Evolutionary conservation across 2,797 vertebrate species (phyloP).

Genomic region (Notoglanidium macrostoma): DNA sequence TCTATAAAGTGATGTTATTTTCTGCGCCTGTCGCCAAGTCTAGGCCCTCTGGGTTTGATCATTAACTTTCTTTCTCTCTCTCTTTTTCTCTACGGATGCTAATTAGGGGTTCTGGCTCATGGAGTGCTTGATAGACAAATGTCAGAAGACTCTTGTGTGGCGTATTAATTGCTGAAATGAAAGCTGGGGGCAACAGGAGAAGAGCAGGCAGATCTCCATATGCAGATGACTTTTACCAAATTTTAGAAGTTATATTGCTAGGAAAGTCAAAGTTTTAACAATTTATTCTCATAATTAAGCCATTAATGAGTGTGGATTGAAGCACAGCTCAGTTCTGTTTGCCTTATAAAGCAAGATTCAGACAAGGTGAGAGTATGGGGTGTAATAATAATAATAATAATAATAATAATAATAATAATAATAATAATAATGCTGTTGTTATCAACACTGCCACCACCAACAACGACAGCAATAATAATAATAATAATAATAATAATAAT

Average conservation of each 20-base stretch:
- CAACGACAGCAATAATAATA: too few relatives aligned
- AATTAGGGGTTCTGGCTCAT: slow-evolving; percentile 73
- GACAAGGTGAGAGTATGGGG: background rate
- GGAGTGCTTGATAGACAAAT: slow-evolving; percentile 78
- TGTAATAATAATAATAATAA: background rate
- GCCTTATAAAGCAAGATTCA: background rate
- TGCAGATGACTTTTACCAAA: slow-evolving; percentile 44
- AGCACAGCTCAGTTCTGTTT: background rate
- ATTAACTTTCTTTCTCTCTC: slow-evolving; percentile 60
- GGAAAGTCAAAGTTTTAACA: slow-evolving; percentile 35
- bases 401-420: background rate
- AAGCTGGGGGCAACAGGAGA: slow-evolving; percentile 56
- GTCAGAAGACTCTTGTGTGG: slow-evolving; percentile 72
- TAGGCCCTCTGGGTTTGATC: slow-evolving; percentile 65
- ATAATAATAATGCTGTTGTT: background rate
- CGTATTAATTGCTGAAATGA: slow-evolving; percentile 75
- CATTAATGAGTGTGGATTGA: background rate
- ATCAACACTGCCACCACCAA: background rate
- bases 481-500: too few relatives aligned
- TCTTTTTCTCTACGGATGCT: slow-evolving; percentile 60
- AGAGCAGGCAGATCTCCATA: slow-evolving; percentile 42
- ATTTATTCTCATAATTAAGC: background rate
- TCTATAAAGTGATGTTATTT: slow-evolving; percentile 56
- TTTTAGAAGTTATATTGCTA: slow-evolving; percentile 64
- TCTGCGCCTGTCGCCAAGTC: slow-evolving; percentile 53